phyloP scores from a whole-genome alignment of 2,113 vertebrate genomes.

The Panthera tigris region DNA sequence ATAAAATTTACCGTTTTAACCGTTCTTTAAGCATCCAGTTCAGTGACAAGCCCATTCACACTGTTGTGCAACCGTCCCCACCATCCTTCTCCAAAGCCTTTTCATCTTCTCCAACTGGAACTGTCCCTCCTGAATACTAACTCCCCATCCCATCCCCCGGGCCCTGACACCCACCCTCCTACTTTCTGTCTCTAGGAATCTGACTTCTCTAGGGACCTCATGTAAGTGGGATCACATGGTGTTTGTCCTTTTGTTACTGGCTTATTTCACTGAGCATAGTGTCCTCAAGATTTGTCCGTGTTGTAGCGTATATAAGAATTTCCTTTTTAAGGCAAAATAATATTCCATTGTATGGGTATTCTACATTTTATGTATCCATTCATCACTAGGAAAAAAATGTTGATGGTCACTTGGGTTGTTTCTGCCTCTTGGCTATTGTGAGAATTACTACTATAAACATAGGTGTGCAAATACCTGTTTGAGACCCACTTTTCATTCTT shows the following conservation, averaged over 20 bases:
- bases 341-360: rapidly evolving
- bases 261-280: neutral
- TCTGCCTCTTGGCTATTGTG: neutral
- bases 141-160: too few species aligned
- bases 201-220: neutral
- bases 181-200: neutral
- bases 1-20: too few species aligned
- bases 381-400: neutral
- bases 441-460: neutral
- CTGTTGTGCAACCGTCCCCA: rapidly evolving
- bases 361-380: neutral
- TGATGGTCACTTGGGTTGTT: neutral
- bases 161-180: neutral
- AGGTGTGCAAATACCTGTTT: neutral
- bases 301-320: neutral
- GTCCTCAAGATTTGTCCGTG: neutral
- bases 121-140: too few species aligned
- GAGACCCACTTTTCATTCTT: neutral
- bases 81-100: neutral
- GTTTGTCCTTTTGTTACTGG: neutral
- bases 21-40: neutral
- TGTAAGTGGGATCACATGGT: neutral
- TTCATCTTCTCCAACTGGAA: neutral
- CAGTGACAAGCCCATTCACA: neutral
- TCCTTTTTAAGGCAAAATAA: neutral